Conservation (phyloP, 53 echinoderm and acorn worm genomes). For the Arbacia lixula region DNA sequence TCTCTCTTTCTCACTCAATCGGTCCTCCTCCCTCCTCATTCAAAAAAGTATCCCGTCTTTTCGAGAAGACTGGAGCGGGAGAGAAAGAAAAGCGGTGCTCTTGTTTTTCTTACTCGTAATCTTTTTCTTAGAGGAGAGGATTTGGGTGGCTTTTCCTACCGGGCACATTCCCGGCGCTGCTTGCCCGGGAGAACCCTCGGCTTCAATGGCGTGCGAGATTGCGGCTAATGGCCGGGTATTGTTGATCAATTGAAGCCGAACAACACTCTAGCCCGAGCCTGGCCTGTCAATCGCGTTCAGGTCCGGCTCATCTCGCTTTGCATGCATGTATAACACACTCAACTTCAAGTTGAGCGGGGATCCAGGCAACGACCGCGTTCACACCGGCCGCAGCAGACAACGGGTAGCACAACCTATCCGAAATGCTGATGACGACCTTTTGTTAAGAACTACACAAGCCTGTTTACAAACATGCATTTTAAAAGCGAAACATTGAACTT, state of each 20-base stretch:
- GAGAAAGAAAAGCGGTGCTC: conserved; percentile 23
- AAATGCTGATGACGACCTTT: too few species aligned
- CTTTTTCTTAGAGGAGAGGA: conserved; percentile 38
- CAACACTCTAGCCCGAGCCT: conserved; percentile 7
- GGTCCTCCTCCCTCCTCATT: conserved; percentile 6
- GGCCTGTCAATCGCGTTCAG: conserved; percentile 40
- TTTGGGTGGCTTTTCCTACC: conserved; percentile 28
- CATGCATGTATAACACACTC: too few species aligned
- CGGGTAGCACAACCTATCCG: too few species aligned
- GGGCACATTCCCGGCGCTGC: conserved; percentile 1
- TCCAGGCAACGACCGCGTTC: conserved; percentile 30
- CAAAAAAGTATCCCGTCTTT: too few species aligned
- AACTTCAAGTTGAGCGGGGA: too few species aligned
- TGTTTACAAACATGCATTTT: too few species aligned
- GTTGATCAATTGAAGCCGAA: conserved; percentile 54
- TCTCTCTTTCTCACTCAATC: too few species aligned
- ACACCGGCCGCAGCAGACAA: too few species aligned
- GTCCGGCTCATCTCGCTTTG: neutral
- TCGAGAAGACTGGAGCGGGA: too few species aligned
- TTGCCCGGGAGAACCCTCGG: conserved; percentile 32
- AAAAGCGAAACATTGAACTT: too few species aligned
- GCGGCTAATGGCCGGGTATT: conserved; percentile 52
- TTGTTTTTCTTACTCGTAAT: conserved; percentile 35
- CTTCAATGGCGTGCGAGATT: conserved; percentile 33
- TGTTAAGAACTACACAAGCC: too few species aligned